Evolutionary conservation across 2,113 vertebrate genomes (phyloP).

Genomic region (Dasyprocta punctata): DNA sequence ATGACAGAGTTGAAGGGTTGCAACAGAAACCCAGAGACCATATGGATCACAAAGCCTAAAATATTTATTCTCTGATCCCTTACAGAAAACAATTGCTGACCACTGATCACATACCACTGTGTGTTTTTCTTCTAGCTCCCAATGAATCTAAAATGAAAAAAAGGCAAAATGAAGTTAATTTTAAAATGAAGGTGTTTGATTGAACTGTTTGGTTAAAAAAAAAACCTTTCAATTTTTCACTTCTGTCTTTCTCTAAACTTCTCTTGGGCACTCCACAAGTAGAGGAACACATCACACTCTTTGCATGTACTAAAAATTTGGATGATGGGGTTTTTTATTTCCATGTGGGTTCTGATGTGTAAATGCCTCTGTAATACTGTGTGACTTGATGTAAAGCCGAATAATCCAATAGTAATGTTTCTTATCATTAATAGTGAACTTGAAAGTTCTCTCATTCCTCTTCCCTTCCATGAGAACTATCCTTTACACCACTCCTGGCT

Average conservation of each 20-base stretch:
- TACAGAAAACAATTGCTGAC: neutral
- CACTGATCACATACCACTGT: neutral
- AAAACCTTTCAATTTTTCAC: neutral
- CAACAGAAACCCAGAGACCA: neutral
- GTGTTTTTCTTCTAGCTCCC: neutral
- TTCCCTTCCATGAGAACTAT: neutral
- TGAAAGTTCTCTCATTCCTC: neutral
- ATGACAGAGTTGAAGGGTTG: neutral
- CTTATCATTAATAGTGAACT: neutral
- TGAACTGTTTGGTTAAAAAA: neutral
- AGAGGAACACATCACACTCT: neutral
- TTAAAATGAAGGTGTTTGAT: neutral
- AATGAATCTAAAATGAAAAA: slow-evolving; percentile 10
- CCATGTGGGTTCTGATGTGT: neutral
- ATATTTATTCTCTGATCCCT: neutral
- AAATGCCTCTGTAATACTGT: neutral
- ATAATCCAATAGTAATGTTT: neutral
- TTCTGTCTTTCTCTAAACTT: neutral
- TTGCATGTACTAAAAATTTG: neutral
- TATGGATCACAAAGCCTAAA: neutral
- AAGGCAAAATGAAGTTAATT: slow-evolving; percentile 15
- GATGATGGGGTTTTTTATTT: neutral
- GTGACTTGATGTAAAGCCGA: neutral
- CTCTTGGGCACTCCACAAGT: neutral
- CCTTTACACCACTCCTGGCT: neutral